Conservation (phyloP, 2,888 invertebrate species). For the Mantis religiosa region DNA sequence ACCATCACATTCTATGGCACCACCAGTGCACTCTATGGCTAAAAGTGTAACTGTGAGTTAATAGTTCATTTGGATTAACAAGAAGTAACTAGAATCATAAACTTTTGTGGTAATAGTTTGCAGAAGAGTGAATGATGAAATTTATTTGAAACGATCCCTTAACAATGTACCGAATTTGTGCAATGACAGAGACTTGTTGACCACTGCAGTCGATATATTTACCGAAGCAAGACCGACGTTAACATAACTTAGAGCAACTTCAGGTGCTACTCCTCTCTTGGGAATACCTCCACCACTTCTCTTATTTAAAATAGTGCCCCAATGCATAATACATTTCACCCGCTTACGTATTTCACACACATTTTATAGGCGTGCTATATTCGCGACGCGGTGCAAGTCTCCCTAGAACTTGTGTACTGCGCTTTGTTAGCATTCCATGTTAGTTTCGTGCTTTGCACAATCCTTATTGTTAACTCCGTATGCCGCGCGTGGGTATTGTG, state of each 20-base stretch:
- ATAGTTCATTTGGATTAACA: no score
- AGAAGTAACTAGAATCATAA: no score
- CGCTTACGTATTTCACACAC: background rate
- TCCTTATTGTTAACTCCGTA: background rate
- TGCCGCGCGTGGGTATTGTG: no score
- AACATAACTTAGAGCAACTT: background rate
- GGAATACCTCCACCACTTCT: background rate
- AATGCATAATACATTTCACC: background rate
- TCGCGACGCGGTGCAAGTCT: background rate
- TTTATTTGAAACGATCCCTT: no score
- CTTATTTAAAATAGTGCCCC: background rate
- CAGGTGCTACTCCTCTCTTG: background rate
- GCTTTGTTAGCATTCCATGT: background rate
- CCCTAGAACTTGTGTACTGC: background rate
- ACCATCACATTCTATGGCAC: no score
- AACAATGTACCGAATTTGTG: no score
- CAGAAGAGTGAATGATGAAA: no score
- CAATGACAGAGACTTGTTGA: background rate
- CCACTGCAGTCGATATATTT: background rate
- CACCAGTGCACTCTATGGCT: no score
- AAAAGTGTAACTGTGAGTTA: no score
- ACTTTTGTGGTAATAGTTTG: no score
- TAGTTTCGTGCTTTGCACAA: background rate
- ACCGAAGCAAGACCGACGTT: background rate
- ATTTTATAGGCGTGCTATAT: background rate